A percentile compares a stretch with the other conserved stretches of the same genome.
Conservation (phyloP, 2,113 vertebrate genomes). For the Sarotherodon lohbergeri region DNA sequence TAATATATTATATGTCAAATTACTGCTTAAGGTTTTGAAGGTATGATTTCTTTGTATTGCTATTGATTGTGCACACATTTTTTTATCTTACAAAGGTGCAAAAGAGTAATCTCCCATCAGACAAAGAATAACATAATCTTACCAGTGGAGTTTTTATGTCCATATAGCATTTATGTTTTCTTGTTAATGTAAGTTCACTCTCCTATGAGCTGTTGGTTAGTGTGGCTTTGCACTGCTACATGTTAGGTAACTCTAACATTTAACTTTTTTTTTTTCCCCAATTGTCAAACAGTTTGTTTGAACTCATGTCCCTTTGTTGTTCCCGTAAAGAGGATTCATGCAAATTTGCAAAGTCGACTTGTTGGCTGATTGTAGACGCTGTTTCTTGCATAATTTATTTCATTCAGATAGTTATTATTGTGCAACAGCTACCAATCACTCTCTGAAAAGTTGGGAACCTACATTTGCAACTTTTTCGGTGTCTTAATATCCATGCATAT, state of each 20-base stretch:
- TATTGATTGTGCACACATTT: neutral
- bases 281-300: neutral
- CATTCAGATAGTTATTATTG: neutral
- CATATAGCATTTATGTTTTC: neutral
- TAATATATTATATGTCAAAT: neutral
- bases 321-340: neutral
- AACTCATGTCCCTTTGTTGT: neutral
- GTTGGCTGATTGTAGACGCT: neutral
- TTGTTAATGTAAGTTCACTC: neutral
- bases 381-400: neutral
- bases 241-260: neutral
- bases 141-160: neutral
- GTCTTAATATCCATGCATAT: neutral
- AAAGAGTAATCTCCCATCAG: neutral
- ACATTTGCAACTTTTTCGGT: neutral
- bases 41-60: neutral
- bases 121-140: neutral
- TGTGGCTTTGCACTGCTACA: neutral
- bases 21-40: neutral
- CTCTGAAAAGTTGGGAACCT: neutral
- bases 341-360: neutral
- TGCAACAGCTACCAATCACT: neutral
- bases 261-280: fast-evolving
- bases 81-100: neutral
- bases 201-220: neutral